Conservation (phyloP, 2,113 vertebrate genomes). For the Sapayoa aenigma region DNA sequence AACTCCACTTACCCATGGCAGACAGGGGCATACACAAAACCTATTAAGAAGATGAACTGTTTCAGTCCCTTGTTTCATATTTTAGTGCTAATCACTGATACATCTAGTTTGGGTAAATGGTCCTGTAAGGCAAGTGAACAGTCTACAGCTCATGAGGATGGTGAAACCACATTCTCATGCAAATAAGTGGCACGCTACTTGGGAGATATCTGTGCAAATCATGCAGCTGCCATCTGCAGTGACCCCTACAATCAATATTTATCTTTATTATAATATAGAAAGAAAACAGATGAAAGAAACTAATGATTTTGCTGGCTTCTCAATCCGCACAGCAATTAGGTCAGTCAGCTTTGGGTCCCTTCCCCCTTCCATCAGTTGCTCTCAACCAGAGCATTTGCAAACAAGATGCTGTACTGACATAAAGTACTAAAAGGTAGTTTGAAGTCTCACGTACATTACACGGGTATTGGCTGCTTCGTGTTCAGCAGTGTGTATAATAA, state of each 20-base stretch:
- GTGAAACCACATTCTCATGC: constrained; percentile 24
- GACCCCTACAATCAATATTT: constrained; percentile 54
- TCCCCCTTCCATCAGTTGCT: constrained; percentile 29
- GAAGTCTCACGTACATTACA: constrained; percentile 39
- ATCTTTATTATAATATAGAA: constrained; percentile 49
- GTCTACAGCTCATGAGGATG: not conserved
- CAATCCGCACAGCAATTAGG: constrained; percentile 29
- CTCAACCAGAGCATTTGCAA: constrained; percentile 38
- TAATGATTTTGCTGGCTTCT: constrained; percentile 22
- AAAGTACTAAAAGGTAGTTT: constrained; percentile 34
- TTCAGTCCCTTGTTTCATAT: not conserved
- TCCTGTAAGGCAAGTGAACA: not conserved
- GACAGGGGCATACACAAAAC: not conserved
- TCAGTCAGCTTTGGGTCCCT: constrained; percentile 8
- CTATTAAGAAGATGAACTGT: not conserved
- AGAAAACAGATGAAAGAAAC: not conserved
- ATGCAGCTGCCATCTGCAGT: constrained; percentile 43
- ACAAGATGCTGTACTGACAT: constrained; percentile 13
- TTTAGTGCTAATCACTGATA: constrained; percentile 15
- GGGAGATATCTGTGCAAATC: constrained; percentile 47
- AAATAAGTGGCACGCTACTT: not conserved
- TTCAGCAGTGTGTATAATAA: constrained; percentile 55
- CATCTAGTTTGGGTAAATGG: not conserved
- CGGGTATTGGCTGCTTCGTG: constrained; percentile 9
- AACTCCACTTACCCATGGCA: not conserved